These are phyloP conservation scores for Eulemur mongoz DNA, from an alignment of 2,797 vertebrate genomes.

Conservation along the genomic window DNA sequence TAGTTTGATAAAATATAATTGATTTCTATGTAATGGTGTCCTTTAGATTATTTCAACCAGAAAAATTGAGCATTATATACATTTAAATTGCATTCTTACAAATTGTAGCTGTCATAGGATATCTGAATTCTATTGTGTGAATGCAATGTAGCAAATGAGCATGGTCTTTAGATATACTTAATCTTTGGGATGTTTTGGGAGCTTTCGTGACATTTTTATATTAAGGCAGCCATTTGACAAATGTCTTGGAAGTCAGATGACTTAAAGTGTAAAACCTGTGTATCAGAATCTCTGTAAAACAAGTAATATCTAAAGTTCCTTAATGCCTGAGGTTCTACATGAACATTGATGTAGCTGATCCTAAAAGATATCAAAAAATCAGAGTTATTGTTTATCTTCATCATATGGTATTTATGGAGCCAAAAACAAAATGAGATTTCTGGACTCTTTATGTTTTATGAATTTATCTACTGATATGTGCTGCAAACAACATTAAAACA, in stretches of 20 bases:
- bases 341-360: background rate
- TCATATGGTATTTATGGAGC: background rate
- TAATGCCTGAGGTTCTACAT: background rate
- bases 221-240: constrained; percentile 16
- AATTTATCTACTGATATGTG: background rate
- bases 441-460: background rate
- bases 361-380: background rate
- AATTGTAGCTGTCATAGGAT: background rate
- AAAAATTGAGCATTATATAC: background rate
- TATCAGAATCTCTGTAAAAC: constrained; percentile 34
- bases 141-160: background rate
- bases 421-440: background rate
- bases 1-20: constrained; percentile 15
- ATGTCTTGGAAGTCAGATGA: background rate
- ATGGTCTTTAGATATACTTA: background rate
- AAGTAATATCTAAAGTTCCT: background rate
- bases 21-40: background rate
- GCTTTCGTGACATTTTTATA: background rate
- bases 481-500: background rate
- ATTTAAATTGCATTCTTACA: constrained; percentile 12
- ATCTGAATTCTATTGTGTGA: constrained; percentile 15
- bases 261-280: background rate
- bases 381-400: background rate
- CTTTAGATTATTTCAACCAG: constrained; percentile 40
- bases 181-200: constrained; percentile 9